Evolutionary conservation across 2,888 invertebrate species (phyloP), one percentile per base, ranked within the genome.

Genomic region (Argynnis bischoffii): DNA sequence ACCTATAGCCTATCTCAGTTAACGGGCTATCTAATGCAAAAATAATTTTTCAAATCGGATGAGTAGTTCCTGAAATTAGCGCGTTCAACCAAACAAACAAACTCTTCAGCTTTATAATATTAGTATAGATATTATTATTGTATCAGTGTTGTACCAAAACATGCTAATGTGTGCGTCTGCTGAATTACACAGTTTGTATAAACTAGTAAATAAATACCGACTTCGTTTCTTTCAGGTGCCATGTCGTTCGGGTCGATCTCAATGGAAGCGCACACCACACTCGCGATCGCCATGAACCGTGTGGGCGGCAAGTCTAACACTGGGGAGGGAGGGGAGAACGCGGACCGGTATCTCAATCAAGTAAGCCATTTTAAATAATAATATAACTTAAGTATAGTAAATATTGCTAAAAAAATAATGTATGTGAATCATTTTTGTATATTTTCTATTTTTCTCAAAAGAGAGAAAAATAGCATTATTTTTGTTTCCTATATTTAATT

Each of bases 161-260:
- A n/a, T 16, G 50, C 6, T n/a, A n/a, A 50, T 14, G 1, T 51
- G 1, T 57, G 13, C 6, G 16, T 57, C 16, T 57, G 13, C 16
- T 41, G 3, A 57, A 6, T 46, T 11, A 41, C 16, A 47, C 55
- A 18, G 3, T 11, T 13, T 8, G 4, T 41, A n/a, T 56, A 15
- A 6, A 48, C n/a, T 64, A 4, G 6, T 46, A n/a, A 16, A 16
- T n/a, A 26, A 35, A 61, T n/a, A 48, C 8, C 11, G 11, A 47
- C 6, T 55, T 55, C 11, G 21, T 66, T 64, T 8, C 56, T 16
- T 16, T 64, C 93, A 91, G 98, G 98, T 74, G 98, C 98, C 1
- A 99, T 99, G 98, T 98, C 98, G 77, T 98, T 98, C 89, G 98
- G 98, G 1, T 98, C 98, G 69, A 99, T 99, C 78, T 99, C 99